These are phyloP conservation scores for Melieria picta DNA, from an alignment of 2,888 invertebrate genomes.

Conservation along the genomic window DNA sequence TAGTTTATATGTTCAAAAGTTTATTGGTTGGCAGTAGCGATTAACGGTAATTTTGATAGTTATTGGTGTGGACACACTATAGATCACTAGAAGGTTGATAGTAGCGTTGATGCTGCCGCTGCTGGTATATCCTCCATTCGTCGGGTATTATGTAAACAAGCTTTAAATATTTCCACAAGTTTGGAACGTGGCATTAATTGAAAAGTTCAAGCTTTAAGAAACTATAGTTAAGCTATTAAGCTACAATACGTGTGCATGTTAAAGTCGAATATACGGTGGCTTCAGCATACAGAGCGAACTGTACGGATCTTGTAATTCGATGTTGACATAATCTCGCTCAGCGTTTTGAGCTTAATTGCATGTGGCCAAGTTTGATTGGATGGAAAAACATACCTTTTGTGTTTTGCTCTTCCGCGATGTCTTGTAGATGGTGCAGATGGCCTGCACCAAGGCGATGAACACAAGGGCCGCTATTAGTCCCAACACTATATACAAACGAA, in stretches of 20 bases:
- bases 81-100: conserved; percentile 66
- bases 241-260: too few relatives aligned
- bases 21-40: conserved; percentile 10
- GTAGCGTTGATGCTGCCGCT: conserved; percentile 65
- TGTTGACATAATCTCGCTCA: too few relatives aligned
- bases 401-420: conserved; percentile 71
- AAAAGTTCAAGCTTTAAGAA: too few relatives aligned
- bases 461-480: conserved; percentile 84
- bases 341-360: too few relatives aligned
- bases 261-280: too few relatives aligned
- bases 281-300: too few relatives aligned
- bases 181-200: too few relatives aligned
- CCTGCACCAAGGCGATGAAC: conserved; percentile 83
- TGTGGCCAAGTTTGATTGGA: too few relatives aligned
- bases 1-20: conserved; percentile 25
- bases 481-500: conserved; percentile 83
- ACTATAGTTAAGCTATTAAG: too few relatives aligned
- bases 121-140: conserved; percentile 67
- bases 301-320: too few relatives aligned
- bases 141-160: conserved; percentile 67
- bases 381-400: conserved; percentile 73
- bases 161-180: conserved; percentile 47
- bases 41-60: conserved; percentile 19
- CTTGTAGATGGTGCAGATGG: conserved; percentile 82
- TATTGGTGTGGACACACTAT: conserved; percentile 46